Percentiles rank a stretch among this genome's conserved stretches.
Conservation (phyloP, 1,140 invertebrate genomes). For the Pomacea maculata region DNA sequence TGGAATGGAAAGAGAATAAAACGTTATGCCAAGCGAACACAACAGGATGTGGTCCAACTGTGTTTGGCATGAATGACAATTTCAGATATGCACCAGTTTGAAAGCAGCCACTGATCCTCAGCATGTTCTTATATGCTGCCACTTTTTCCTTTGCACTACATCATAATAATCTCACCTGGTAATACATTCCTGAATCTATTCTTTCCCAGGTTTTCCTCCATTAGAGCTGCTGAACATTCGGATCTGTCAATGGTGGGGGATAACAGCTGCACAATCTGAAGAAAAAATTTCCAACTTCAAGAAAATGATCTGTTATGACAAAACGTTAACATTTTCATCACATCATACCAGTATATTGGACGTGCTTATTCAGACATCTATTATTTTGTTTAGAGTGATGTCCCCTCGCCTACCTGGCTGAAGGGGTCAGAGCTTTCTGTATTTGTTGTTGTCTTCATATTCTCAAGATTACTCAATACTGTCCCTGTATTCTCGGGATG, state of each 20-base stretch:
- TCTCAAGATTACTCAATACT: too few relatives aligned
- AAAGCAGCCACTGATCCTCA: neutral
- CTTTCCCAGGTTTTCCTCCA: constrained; percentile 90
- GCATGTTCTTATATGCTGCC: neutral
- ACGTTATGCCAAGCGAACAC: too few relatives aligned
- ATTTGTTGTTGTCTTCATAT: too few relatives aligned
- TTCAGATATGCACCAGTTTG: too few relatives aligned
- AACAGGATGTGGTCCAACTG: too few relatives aligned
- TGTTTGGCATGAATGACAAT: too few relatives aligned
- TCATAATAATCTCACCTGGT: constrained; percentile 78
- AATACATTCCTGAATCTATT: constrained; percentile 99
- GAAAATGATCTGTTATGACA: too few relatives aligned
- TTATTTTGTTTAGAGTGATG: neutral
- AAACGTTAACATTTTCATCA: too few relatives aligned
- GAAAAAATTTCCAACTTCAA: neutral
- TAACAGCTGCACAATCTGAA: constrained; percentile 46
- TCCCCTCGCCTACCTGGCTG: neutral
- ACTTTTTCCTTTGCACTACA: neutral
- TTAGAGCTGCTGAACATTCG: constrained; percentile 82
- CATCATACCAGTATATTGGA: too few relatives aligned
- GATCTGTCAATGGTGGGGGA: constrained; percentile 47
- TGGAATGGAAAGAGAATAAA: constrained; percentile 15
- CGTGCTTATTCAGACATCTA: too few relatives aligned
- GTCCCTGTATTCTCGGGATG: too few relatives aligned
- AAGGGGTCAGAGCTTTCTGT: neutral